Base-by-base conservation (phyloP, 2,113 vertebrate genomes). In the Regulus satrapa region DNA sequence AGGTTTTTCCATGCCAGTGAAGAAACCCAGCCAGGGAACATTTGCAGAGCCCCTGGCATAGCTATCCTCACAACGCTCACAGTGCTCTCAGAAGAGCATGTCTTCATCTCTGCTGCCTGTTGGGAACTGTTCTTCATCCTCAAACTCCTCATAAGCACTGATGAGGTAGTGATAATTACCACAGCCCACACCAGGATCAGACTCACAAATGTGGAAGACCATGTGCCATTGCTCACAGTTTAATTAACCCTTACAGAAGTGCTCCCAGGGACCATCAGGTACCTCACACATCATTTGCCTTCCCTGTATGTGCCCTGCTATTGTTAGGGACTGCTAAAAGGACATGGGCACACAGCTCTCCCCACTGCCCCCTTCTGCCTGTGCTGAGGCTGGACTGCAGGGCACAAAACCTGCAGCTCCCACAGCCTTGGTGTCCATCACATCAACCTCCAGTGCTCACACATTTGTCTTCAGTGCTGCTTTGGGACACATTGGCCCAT, bases 331-430 rank as follows among this genome's bases (percentile, higher is more conserved):
- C 28, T 54, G 20, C 14, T 38, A 4, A 34, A 62, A 90, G 38
- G 41, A 58, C 20, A 38, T 24, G 20, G 41, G 13, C 4, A 4
- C 26, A 12, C 0, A 0, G n/a, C 41, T 58, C 8, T 72, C 40
- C 18, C 59, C 14, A 2, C 20, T 51, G 18, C 49, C 18, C 17
- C 49, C 48, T 78, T 45, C 66, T 75, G 34, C 32, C 40, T 20
- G 4, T 73, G n/a, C 55, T 68, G 68, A n/a, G 41, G 9, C 36
- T 72, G 58, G 10, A 41, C 36, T 77, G 3, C 1, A 58, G 45
- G 58, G 10, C 21, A 9, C 0, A 1, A 16, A 28, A 28, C 34
- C 38, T 55, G 55, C 71, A 80, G 40, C 32, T 40, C 49, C 64
- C 52, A 9, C 2, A 14, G 62, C 74, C 26, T 20, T 43, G 38